These are phyloP conservation scores for Autographa pulchrina DNA, from an alignment of 2,888 invertebrate genomes.

Conservation along the genomic window DNA sequence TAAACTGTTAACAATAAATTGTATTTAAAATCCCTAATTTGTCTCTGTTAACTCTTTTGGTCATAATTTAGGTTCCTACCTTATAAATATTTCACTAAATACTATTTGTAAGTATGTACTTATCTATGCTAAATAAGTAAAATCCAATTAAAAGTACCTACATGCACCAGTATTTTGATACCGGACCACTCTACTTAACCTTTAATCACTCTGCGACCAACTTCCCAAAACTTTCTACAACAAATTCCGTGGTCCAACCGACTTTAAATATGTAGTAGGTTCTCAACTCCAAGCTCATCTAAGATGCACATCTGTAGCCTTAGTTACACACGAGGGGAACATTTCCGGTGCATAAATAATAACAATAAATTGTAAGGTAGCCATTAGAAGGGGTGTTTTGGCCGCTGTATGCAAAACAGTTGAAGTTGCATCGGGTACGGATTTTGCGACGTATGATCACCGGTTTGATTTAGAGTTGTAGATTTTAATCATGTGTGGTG, in stretches of 20 bases:
- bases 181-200: background rate
- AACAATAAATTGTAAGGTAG: conserved; percentile 72
- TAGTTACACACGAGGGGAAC: conserved; percentile 64
- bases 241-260: conserved; percentile 26
- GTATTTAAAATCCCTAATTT: too few relatives aligned
- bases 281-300: conserved; percentile 47
- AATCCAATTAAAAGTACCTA: background rate
- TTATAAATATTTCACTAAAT: too few relatives aligned
- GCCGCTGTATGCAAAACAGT: conserved; percentile 79
- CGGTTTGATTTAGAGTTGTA: background rate
- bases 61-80: too few relatives aligned
- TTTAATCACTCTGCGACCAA: background rate
- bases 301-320: conserved; percentile 58
- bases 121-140: too few relatives aligned
- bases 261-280: conserved; percentile 45
- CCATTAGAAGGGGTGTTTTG: conserved; percentile 69
- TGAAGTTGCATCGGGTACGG: conserved; percentile 42
- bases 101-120: too few relatives aligned
- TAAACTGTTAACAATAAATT: background rate
- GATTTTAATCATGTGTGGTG: background rate
- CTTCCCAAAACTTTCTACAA: background rate
- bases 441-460: conserved; percentile 38
- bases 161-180: background rate
- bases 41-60: too few relatives aligned
- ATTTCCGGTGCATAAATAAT: conserved; percentile 76